Evolutionary conservation across 2,888 invertebrate species (phyloP), one percentile per base, ranked within the genome.

Genomic region (Agrilus biguttatus): DNA sequence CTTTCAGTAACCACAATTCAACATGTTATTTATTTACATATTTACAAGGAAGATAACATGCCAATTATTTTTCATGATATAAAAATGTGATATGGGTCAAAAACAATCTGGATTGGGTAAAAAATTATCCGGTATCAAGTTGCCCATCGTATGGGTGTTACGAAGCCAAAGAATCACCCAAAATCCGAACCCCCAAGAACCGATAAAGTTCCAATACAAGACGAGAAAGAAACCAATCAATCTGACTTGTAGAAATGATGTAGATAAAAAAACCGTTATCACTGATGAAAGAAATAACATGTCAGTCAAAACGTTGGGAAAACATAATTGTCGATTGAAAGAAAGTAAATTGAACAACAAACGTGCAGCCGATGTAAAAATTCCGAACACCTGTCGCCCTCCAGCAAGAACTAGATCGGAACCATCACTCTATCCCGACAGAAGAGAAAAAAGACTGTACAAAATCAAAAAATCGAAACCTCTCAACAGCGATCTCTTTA

Each of bases 71-170:
- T 10, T n/a, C n/a, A 4, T 28, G 10, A 28, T 10, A 10, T 28
- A 28, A 28, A 28, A 28, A 28, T 28, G 28, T 46, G 48, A 48
- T 42, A 67, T 74, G 73, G 73, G 73, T 61, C 73, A 73, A 59
- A 70, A 67, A 62, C 62, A 72, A 53, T 73, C 73, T 56, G 65
- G 65, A 62, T 45, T 55, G 51, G 55, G 51, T 52, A 53, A 54
- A 50, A 50, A 49, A 45, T 53, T 53, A 43, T 56, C 56, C 51
- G 68, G 70, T 54, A 72, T 82, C 49, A 83, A 82, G 64, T 75
- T 83, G 63, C 81, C 83, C 44, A 69, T 83, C 44, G 81, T 82
- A 41, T 83, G 84, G 83, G 80, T 83, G 44, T 67, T 83, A 35
- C 75, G 78, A 56, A 78, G 79, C 50, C 75, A 78, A 53, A 69